phyloP scores from a whole-genome alignment of 2,113 vertebrate genomes.

The Orientallactaga bullata region DNA sequence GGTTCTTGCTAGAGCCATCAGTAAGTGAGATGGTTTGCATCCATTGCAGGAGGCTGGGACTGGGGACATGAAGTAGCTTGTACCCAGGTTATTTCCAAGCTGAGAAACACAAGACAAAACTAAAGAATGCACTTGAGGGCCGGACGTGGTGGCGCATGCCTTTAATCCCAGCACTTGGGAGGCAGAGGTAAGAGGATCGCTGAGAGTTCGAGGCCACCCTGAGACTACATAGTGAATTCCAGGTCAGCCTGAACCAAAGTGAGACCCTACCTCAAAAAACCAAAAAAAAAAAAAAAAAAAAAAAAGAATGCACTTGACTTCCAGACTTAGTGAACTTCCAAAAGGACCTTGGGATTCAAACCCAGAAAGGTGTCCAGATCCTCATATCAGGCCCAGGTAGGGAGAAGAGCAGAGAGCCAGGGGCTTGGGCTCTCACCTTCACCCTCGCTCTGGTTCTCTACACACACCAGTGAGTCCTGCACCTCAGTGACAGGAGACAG shows the following conservation, averaged over 20 bases:
- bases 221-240: too few species aligned
- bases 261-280: too few species aligned
- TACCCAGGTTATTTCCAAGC: fast-evolving
- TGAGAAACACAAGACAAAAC: not conserved
- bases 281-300: too few species aligned
- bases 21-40: fast-evolving
- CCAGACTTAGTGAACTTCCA: not conserved
- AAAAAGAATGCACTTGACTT: fast-evolving
- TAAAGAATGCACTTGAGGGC: fast-evolving
- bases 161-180: too few species aligned
- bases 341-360: not conserved
- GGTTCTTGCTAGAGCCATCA: not conserved
- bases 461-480: not conserved
- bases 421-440: fast-evolving
- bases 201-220: too few species aligned
- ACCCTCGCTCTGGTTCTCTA: not conserved
- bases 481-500: not conserved
- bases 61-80: not conserved
- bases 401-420: not conserved
- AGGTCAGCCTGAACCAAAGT: too few species aligned
- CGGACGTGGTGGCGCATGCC: too few species aligned
- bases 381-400: fast-evolving
- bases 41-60: fast-evolving
- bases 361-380: too few species aligned
- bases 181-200: too few species aligned